Evolutionary conservation across 2,797 vertebrate species (phyloP).

Genomic region (Xiphorhynchus erythropygius): DNA sequence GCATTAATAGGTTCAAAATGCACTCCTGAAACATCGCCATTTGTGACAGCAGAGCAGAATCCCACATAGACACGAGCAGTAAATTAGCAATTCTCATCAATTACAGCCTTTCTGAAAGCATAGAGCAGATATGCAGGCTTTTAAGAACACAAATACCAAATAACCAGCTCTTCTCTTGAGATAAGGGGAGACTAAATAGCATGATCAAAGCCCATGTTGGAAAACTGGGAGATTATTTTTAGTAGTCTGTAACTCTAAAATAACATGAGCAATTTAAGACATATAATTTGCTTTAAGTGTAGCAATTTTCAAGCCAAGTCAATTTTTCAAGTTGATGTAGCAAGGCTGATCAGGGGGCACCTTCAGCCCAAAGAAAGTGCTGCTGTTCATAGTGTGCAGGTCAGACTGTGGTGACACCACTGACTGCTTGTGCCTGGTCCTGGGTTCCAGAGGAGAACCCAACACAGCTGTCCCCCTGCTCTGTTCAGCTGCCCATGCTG

Average conservation of each 20-base stretch:
- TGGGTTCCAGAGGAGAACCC: not conserved
- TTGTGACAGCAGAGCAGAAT: not conserved
- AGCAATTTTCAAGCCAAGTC: not conserved
- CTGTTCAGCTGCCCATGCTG: not conserved
- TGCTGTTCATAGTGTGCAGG: not conserved
- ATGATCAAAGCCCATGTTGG: not conserved
- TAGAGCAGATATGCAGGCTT: not conserved
- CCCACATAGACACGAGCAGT: not conserved
- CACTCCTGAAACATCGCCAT: not conserved
- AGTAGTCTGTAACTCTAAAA: not conserved
- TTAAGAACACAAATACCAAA: not conserved
- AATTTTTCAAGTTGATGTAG: not conserved
- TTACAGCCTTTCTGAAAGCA: not conserved
- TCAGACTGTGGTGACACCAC: fast-evolving
- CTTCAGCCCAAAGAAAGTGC: not conserved
- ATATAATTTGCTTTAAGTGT: not conserved
- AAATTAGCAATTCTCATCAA: not conserved
- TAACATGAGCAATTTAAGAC: not conserved
- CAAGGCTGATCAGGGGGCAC: not conserved
- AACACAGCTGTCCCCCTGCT: not conserved
- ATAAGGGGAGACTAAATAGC: not conserved
- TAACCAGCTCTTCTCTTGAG: not conserved
- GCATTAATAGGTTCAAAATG: not conserved
- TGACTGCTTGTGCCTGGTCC: fast-evolving
- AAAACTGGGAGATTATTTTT: not conserved